Evolutionary conservation across 2,113 vertebrate genomes (phyloP).

Genomic region (Morone chrysops): DNA sequence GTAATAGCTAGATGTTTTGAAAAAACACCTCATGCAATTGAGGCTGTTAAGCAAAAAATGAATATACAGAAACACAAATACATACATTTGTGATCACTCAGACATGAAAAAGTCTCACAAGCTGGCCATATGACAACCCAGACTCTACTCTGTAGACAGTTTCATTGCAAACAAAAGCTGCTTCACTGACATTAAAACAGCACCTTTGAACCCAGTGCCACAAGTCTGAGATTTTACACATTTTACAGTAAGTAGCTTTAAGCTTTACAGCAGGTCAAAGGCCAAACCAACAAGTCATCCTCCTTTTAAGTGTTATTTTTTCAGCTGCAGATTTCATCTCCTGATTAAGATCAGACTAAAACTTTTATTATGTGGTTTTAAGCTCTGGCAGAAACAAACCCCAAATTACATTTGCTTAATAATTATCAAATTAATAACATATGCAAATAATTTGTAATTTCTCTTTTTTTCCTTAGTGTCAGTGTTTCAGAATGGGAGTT

Average conservation of each 20-base stretch:
- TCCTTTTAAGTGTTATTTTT: not conserved
- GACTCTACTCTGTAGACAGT: not conserved
- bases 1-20: not conserved
- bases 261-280: not conserved
- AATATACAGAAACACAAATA: not conserved
- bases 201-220: not conserved
- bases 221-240: not conserved
- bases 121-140: not conserved
- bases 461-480: not conserved
- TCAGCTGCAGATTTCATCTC: conserved; percentile 2
- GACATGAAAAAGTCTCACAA: not conserved
- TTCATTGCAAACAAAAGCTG: not conserved
- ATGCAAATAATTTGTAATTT: not conserved
- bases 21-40: not conserved
- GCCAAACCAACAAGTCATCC: not conserved
- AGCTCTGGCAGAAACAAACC: conserved; percentile 15
- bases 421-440: not conserved
- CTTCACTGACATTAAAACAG: not conserved
- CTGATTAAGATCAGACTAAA: not conserved
- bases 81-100: not conserved
- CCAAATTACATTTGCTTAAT: not conserved
- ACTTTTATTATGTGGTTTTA: not conserved
- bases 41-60: not conserved
- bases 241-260: not conserved
- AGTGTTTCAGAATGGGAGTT: not conserved